Conservation (phyloP, 2,888 invertebrate species). For the Darwinula stevensoni region DNA sequence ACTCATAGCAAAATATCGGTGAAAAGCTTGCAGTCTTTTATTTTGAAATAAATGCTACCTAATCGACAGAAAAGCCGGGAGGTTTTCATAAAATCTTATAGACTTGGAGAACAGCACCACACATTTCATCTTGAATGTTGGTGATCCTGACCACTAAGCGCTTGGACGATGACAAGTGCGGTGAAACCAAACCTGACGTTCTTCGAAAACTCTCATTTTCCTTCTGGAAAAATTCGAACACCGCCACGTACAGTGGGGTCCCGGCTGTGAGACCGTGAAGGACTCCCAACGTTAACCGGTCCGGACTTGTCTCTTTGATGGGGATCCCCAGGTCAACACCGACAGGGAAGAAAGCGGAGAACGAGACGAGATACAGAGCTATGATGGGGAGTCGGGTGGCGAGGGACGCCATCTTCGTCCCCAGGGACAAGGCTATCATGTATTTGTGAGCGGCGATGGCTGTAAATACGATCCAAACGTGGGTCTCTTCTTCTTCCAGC, state of each 20-base stretch:
- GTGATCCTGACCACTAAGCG: conserved; percentile 11
- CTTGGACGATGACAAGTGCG: conserved; percentile 12
- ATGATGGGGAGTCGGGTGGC: background rate
- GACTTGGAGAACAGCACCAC: too few species aligned
- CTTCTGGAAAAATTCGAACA: background rate
- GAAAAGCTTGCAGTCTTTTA: too few species aligned
- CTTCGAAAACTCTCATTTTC: background rate
- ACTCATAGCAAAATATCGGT: too few species aligned
- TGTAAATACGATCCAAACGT: background rate
- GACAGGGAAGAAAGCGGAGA: background rate
- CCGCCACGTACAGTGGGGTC: background rate
- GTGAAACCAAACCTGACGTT: conserved; percentile 14
- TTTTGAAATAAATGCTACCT: too few species aligned
- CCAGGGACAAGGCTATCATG: background rate
- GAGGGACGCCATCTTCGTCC: background rate
- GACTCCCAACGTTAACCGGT: background rate
- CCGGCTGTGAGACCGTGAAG: background rate
- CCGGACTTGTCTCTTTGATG: background rate
- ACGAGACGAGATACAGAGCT: background rate
- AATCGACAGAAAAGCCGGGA: too few species aligned
- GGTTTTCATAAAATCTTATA: too few species aligned
- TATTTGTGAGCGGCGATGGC: background rate
- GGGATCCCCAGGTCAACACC: background rate
- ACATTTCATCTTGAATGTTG: conserved; percentile 5
- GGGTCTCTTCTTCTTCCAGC: background rate